These are phyloP conservation scores for Kryptolebias marmoratus DNA, from an alignment of 2,113 vertebrate species.

Conservation along the genomic window DNA sequence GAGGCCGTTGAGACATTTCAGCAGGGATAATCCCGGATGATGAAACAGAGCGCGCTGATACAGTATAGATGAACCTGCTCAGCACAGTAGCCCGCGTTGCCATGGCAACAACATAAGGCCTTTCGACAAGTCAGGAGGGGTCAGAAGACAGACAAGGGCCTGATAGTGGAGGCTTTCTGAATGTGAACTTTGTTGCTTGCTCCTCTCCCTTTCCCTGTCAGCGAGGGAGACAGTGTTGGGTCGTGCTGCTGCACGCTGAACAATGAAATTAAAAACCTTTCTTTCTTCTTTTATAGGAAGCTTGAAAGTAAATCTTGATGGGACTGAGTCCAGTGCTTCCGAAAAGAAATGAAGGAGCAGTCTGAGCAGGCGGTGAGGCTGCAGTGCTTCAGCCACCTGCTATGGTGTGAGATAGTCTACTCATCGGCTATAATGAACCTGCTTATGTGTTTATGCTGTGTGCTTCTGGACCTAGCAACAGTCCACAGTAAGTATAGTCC, in stretches of 20 bases:
- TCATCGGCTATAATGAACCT: slow-evolving; percentile 31
- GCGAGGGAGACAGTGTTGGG: slow-evolving; percentile 50
- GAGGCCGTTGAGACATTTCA: slow-evolving; percentile 53
- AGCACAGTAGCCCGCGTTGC: slow-evolving; percentile 48
- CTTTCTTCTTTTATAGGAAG: slow-evolving; percentile 24
- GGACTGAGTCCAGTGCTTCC: slow-evolving; percentile 27
- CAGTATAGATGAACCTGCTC: slow-evolving; percentile 66
- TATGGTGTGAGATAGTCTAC: slow-evolving; percentile 16
- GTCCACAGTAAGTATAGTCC: slow-evolving; percentile 63
- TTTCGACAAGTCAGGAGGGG: slow-evolving; percentile 58
- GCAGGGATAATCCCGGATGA: slow-evolving; percentile 54
- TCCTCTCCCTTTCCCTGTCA: slow-evolving; percentile 22
- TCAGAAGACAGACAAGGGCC: slow-evolving; percentile 46
- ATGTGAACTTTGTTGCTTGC: slow-evolving; percentile 64
- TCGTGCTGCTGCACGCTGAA: slow-evolving; percentile 15
- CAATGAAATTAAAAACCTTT: slow-evolving; percentile 56
- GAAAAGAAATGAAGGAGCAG: slow-evolving; percentile 15
- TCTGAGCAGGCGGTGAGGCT: background rate
- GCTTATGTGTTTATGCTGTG: slow-evolving; percentile 27
- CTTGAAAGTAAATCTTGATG: slow-evolving; percentile 33
- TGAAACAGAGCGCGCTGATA: slow-evolving; percentile 65
- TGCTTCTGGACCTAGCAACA: slow-evolving; percentile 46
- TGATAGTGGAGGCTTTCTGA: slow-evolving; percentile 46
- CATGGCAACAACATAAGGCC: slow-evolving; percentile 58
- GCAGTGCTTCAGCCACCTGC: slow-evolving; percentile 28